phyloP scores from a whole-genome alignment of 2,113 vertebrate species.

The Petaurus breviceps region DNA sequence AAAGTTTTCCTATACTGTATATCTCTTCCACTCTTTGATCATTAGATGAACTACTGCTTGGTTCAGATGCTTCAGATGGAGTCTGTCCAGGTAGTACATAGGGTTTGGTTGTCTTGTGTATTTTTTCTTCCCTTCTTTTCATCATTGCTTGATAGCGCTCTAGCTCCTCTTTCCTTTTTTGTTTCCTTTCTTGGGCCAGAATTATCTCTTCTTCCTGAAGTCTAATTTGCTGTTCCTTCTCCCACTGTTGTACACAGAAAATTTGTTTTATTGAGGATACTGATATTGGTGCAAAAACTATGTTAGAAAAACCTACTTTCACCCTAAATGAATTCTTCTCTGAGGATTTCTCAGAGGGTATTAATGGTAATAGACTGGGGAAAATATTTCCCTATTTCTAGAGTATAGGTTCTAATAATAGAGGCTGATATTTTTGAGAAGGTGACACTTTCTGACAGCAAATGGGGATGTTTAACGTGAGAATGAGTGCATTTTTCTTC shows the following conservation, averaged over 20 bases:
- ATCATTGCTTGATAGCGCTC: conserved; percentile 62
- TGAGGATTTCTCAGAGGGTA: neutral
- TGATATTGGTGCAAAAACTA: neutral
- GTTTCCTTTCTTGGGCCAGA: conserved; percentile 27
- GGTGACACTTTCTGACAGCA: neutral
- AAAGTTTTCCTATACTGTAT: conserved; percentile 1
- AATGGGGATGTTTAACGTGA: neutral
- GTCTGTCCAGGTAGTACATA: conserved; percentile 56
- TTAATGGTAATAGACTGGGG: neutral
- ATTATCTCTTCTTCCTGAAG: conserved; percentile 37
- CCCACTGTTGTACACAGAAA: conserved; percentile 71
- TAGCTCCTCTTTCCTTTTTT: conserved; percentile 58
- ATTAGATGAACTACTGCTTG: neutral
- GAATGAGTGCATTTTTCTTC: neutral
- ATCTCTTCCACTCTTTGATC: neutral
- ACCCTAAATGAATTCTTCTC: neutral
- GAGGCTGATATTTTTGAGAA: neutral
- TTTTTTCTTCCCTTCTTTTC: conserved; percentile 70
- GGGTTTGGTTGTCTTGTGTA: conserved; percentile 72
- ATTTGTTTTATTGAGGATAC: neutral
- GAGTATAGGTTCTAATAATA: neutral
- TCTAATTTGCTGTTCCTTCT: conserved; percentile 54
- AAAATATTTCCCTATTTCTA: neutral
- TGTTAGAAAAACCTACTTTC: neutral
- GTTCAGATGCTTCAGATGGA: neutral